A percentile compares a stretch with the other conserved stretches of the same genome.
Conservation (phyloP, 2,888 invertebrate genomes). For the Hermaeophaga mercurialis region DNA sequence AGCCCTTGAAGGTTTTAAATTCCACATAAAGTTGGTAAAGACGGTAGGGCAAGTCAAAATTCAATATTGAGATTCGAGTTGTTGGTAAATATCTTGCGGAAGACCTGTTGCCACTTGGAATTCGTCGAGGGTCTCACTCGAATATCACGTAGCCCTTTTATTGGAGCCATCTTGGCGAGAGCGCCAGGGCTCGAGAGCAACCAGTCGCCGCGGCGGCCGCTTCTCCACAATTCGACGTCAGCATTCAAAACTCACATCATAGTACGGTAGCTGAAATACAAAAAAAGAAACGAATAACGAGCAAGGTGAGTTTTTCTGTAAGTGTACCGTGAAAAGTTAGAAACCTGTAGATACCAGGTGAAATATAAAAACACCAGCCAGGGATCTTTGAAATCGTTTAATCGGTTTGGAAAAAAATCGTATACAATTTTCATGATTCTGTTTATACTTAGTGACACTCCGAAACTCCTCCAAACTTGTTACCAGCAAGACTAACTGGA, state of each 20-base stretch:
- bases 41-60: conserved; percentile 47
- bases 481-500: too few species aligned
- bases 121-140: conserved; percentile 51
- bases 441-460: too few species aligned
- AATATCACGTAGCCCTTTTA: conserved; percentile 55
- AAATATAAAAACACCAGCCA: too few species aligned
- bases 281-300: too few species aligned
- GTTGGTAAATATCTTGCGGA: conserved; percentile 48
- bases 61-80: conserved; percentile 49
- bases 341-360: too few species aligned
- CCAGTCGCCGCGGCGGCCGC: conserved; percentile 44
- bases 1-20: conserved; percentile 31
- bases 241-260: too few species aligned
- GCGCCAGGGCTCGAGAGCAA: conserved; percentile 44
- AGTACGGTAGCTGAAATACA: neutral
- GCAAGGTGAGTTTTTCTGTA: too few species aligned
- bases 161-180: conserved; percentile 54
- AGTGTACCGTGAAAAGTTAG: too few species aligned
- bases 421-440: too few species aligned
- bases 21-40: conserved; percentile 32
- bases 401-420: too few species aligned
- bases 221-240: conserved; percentile 7
- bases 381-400: too few species aligned
- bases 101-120: conserved; percentile 56
- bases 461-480: too few species aligned